Percentiles rank a stretch among this genome's conserved stretches.
phyloP scores from a whole-genome alignment of 2,888 invertebrate genomes.

The Meta bourneti region DNA sequence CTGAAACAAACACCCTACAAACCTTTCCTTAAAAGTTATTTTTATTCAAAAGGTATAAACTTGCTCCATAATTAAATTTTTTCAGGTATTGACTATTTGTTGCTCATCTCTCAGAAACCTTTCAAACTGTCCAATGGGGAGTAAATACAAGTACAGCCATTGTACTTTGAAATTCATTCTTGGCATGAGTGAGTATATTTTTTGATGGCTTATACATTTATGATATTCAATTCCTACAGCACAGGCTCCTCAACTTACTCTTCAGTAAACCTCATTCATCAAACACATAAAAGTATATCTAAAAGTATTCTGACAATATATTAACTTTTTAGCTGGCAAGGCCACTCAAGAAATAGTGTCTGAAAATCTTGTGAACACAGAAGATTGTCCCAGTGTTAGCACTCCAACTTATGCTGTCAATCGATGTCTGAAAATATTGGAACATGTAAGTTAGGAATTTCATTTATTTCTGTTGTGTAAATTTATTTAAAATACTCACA shows the following conservation, averaged over 20 bases:
- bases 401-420: constrained; percentile 40
- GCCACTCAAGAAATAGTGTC: constrained; percentile 64
- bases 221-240: neutral
- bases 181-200: constrained; percentile 55
- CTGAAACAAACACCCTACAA: too few relatives aligned
- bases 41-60: too few relatives aligned
- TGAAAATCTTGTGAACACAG: constrained; percentile 3
- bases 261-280: neutral
- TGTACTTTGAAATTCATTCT: constrained; percentile 62
- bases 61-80: too few relatives aligned
- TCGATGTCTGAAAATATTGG: constrained; percentile 62
- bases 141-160: constrained; percentile 32
- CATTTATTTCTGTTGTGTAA: neutral
- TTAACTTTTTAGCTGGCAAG: constrained; percentile 52
- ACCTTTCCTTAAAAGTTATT: too few relatives aligned
- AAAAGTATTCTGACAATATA: neutral
- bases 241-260: neutral
- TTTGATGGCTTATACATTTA: neutral
- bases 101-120: constrained; percentile 55
- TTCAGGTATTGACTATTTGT: constrained; percentile 52
- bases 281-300: neutral
- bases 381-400: constrained; percentile 23
- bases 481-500: neutral
- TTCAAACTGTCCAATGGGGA: constrained; percentile 19
- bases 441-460: constrained; percentile 49